Evolutionary conservation across 2,888 invertebrate genomes (phyloP).

Genomic region (Synanthedon formicaeformis): DNA sequence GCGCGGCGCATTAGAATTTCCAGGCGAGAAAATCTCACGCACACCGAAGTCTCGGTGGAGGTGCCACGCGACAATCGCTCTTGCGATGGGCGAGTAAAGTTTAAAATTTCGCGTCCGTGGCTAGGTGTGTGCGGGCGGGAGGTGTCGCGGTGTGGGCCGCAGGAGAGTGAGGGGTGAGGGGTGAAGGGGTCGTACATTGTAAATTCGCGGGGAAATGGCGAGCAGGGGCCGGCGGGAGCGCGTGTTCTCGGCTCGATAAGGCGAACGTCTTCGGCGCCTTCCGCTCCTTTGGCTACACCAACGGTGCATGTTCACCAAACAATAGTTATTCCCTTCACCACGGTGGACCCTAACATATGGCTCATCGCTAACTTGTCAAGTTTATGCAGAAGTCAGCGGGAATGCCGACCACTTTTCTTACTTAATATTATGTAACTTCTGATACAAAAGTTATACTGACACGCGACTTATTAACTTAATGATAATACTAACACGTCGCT

Average conservation of each 20-base stretch:
- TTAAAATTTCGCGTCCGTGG: neutral
- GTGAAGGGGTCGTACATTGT: conserved; percentile 43
- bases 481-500: too few relatives aligned
- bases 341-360: neutral
- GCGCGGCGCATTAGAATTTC: conserved; percentile 68
- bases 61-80: neutral
- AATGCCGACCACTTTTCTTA: neutral
- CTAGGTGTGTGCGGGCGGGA: conserved; percentile 6
- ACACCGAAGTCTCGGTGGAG: conserved; percentile 21
- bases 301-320: too few relatives aligned
- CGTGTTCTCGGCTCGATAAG: conserved; percentile 36
- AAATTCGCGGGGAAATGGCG: conserved; percentile 39
- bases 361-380: neutral
- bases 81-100: neutral
- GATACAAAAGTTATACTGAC: too few relatives aligned
- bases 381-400: neutral
- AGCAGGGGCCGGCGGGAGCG: conserved; percentile 10
- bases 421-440: too few relatives aligned
- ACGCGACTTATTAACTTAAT: too few relatives aligned
- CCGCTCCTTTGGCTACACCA: conserved; percentile 15
- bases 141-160: conserved; percentile 9
- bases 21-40: conserved; percentile 67
- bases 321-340: neutral
- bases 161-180: conserved; percentile 8
- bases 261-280: conserved; percentile 13